Base-by-base conservation (phyloP, 2,888 invertebrate species). In the Tenthredo distinguenda region DNA sequence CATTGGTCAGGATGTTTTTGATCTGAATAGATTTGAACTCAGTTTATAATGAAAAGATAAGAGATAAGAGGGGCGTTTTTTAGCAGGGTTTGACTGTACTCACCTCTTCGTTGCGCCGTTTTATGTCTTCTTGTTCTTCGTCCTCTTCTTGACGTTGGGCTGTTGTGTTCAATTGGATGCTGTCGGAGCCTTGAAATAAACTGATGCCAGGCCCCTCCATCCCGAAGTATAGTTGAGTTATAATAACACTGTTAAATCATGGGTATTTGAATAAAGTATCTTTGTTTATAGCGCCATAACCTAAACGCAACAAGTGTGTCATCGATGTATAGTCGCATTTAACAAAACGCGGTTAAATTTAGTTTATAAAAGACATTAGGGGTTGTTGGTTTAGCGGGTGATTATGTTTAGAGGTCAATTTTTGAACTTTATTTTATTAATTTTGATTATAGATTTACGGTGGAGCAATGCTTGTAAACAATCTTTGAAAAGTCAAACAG, bases 41-140 rank as follows among this genome's bases (percentile, higher is more conserved):
- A 5, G n/a, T 15, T 55, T 15, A 10, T 0, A 79, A n/a, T n/a
- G 34, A 31, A 37, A 40, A 37, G 21, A 15, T 31, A 12, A 21
- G 40, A 37, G 31, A n/a, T 31, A 34, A 26, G 6, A 26, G 43
- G 10, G 9, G 26, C n/a, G n/a, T 43, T 15, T 9, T n/a, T 18
- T 9, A 10, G 1, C 5, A 40, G n/a, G 6, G 9, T 34, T 37
- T 26, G 26, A 0, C 43, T 34, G 37, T 47, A 86, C 68, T 87
- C 92, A 96, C 96, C 95, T 96, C 96, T 91, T 95, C 95, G 87
- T 96, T 94, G 50, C 96, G 95, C 85, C 96, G 94, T 90, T 95
- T 95, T 91, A 96, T 95, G 91, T 97, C 97, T 92, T 96, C 96
- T 87, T 96, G 96, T 89, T 97, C 96, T 90, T 96, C 96, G 89